These are phyloP conservation scores for Narcine bancroftii DNA, from an alignment of 2,113 vertebrate genomes.

Conservation along the genomic window DNA sequence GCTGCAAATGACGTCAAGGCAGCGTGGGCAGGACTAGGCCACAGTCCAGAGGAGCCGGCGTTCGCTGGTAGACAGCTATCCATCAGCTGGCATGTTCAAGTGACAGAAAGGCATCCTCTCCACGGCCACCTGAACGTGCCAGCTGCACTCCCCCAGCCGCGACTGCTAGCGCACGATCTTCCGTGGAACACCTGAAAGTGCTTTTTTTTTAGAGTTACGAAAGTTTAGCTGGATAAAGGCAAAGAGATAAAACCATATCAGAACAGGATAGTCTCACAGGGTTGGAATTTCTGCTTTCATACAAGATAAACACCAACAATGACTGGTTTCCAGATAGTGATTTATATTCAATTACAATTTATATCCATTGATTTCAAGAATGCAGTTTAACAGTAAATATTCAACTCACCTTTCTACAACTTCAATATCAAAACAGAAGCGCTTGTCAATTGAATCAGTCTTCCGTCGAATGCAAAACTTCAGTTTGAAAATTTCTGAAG, in stretches of 20 bases:
- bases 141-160: too few relatives aligned
- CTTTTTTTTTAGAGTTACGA: neutral
- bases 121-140: too few relatives aligned
- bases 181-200: too few relatives aligned
- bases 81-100: too few relatives aligned
- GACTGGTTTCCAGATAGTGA: neutral
- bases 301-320: neutral
- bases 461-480: constrained; percentile 92
- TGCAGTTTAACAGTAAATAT: neutral
- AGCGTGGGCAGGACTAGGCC: too few relatives aligned
- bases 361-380: neutral
- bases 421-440: constrained; percentile 96
- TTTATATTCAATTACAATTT: neutral
- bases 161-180: too few relatives aligned
- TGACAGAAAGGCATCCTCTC: too few relatives aligned
- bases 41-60: too few relatives aligned
- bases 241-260: neutral
- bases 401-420: constrained; percentile 86
- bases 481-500: constrained; percentile 84
- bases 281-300: neutral
- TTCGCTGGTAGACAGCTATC: too few relatives aligned
- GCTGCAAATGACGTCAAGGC: too few relatives aligned
- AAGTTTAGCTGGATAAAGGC: neutral
- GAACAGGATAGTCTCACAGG: neutral
- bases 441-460: constrained; percentile 94